phyloP scores from a whole-genome alignment of 1,140 invertebrate genomes.

The Drosophila sproati region DNA sequence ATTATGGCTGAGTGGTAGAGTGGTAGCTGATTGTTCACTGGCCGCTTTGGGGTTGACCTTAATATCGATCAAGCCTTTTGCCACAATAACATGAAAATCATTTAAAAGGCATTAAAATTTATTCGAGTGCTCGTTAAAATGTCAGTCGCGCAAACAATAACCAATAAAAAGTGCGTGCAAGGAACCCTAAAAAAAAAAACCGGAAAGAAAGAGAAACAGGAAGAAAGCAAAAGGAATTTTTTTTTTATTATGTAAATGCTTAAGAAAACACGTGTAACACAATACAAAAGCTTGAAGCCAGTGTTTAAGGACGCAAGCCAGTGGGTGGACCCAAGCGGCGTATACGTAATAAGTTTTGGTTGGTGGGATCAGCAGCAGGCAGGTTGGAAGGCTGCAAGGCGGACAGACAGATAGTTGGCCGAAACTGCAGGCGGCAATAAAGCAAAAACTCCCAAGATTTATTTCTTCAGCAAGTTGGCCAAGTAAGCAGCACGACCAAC shows the following conservation, averaged over 20 bases:
- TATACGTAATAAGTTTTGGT: slow-evolving; percentile 62
- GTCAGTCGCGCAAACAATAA: slow-evolving; percentile 65
- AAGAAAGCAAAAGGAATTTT: slow-evolving; percentile 1
- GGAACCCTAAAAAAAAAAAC: slow-evolving; percentile 26
- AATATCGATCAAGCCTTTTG: slow-evolving; percentile 64
- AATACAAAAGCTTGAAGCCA: slow-evolving; percentile 47
- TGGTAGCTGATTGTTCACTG: slow-evolving; percentile 21
- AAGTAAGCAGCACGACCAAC: slow-evolving; percentile 42
- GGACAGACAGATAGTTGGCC: slow-evolving; percentile 15
- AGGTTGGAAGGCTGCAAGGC: not conserved
- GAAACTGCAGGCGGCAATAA: slow-evolving; percentile 71
- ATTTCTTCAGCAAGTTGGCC: slow-evolving; percentile 67
- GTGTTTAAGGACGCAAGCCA: slow-evolving; percentile 11
- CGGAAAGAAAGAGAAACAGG: not conserved
- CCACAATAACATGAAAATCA: slow-evolving; percentile 59
- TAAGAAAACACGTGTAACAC: slow-evolving; percentile 63
- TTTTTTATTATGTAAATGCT: slow-evolving; percentile 69
- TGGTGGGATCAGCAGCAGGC: not conserved
- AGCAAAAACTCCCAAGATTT: slow-evolving; percentile 78
- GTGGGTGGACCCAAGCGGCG: slow-evolving; percentile 13
- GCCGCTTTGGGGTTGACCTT: slow-evolving; percentile 13
- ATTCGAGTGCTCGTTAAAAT: slow-evolving; percentile 76
- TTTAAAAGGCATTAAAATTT: slow-evolving; percentile 81
- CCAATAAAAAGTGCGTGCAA: slow-evolving; percentile 68
- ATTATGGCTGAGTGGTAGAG: slow-evolving; percentile 29